These are phyloP conservation scores for Hybognathus amarus DNA, from an alignment of 2,797 vertebrate species.

Conservation along the genomic window DNA sequence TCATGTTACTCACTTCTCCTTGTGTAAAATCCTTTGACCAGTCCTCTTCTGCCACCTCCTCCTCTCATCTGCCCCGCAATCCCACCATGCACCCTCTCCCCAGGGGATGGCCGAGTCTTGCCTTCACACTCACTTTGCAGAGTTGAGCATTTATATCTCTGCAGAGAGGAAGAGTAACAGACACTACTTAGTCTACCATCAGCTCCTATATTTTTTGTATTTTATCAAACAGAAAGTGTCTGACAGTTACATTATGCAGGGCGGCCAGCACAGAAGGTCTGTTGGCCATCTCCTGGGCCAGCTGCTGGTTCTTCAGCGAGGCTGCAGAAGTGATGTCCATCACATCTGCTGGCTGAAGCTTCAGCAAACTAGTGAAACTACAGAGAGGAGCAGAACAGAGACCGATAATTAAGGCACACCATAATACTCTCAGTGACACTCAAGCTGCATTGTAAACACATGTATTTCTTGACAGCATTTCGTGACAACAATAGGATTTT, in stretches of 20 bases:
- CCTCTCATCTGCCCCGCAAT: conserved; percentile 68
- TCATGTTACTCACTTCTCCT: conserved; percentile 74
- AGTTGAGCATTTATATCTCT: conserved; percentile 82
- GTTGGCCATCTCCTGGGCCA: conserved; percentile 89
- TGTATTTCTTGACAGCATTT: background rate
- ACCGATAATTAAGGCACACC: conserved; percentile 11
- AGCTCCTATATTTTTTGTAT: background rate
- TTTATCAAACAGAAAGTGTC: conserved; percentile 45
- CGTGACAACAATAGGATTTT: background rate
- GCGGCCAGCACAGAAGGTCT: conserved; percentile 87
- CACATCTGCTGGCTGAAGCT: conserved; percentile 84
- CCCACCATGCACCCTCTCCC: conserved; percentile 76
- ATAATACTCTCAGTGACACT: background rate
- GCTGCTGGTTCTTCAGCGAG: conserved; percentile 84
- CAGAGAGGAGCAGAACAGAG: conserved; percentile 57
- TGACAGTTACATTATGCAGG: conserved; percentile 84
- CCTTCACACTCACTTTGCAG: conserved; percentile 84
- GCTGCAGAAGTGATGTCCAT: conserved; percentile 81
- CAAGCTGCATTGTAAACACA: background rate
- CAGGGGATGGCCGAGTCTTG: conserved; percentile 79
- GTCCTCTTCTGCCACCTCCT: conserved; percentile 21
- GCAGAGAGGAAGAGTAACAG: conserved; percentile 45
- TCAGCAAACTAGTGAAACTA: conserved; percentile 90
- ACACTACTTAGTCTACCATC: conserved; percentile 6
- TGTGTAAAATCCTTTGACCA: conserved; percentile 68